These are phyloP conservation scores for Actenoides hombroni DNA, from an alignment of 2,113 vertebrate genomes.

Conservation along the genomic window DNA sequence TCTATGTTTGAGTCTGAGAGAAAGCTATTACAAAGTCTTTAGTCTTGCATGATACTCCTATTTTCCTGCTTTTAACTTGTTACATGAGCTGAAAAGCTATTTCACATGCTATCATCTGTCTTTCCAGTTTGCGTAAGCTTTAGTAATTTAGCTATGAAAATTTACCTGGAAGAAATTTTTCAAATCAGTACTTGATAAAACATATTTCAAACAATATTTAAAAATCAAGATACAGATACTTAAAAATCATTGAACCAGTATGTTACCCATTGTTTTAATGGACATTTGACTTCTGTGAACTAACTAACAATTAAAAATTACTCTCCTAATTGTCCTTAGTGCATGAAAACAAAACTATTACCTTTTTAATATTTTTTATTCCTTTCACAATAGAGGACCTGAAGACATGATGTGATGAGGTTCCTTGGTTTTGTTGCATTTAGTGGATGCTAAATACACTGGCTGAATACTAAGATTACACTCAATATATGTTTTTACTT, in stretches of 20 bases:
- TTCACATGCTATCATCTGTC: not conserved
- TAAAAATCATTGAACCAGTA: not conserved
- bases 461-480: not conserved
- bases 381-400: not conserved
- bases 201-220: not conserved
- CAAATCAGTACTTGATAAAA: not conserved
- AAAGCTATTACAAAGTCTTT: not conserved
- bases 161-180: not conserved
- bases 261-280: not conserved
- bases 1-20: not conserved
- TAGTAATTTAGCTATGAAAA: not conserved
- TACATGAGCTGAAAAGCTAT: not conserved
- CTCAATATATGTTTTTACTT: not conserved
- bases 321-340: not conserved
- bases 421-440: not conserved
- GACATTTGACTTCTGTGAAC: not conserved
- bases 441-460: not conserved
- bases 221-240: not conserved
- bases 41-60: not conserved
- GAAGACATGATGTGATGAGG: not conserved
- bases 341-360: not conserved
- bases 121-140: not conserved
- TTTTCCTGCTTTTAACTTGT: not conserved
- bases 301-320: not conserved
- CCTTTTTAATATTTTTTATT: not conserved